Base-by-base conservation (phyloP, 2,797 vertebrate species). In the Helarctos malayanus region DNA sequence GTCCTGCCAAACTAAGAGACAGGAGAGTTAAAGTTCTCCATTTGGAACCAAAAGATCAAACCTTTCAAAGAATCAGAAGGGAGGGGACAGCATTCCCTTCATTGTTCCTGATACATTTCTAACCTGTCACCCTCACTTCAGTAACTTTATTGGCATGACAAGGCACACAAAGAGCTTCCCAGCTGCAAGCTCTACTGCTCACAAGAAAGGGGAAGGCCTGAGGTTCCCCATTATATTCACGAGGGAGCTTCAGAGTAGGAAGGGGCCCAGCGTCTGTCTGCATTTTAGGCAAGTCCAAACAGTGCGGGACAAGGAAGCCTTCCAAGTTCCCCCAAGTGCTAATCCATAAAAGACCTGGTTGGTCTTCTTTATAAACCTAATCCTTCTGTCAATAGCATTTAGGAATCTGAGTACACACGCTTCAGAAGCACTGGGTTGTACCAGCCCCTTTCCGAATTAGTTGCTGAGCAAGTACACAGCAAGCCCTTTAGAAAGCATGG, bases 301-400 rank as follows among this genome's bases (percentile, higher is more conserved):
- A 88, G 63, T 45, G 61, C 71, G 10, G 54, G 57, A 94, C 49
- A 89, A 80, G 87, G 78, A 68, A 91, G 54, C 32, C 49, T 41
- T 38, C 81, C 49, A 78, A 6, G 14, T 73, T 89, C 41, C 56
- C 8, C 23, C 56, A 92, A 35, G 27, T 63, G 73, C 49, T 94
- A 90, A 89, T 84, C 56, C 85, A 73, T 41, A 88, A 75, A 92
- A 91, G 89, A 81, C 45, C 25, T 78, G 21, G 45, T 38, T 90
- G 68, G 68, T 47, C 49, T 90, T 81, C 76, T 95, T 96, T 93
- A 82, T 59, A 75, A 94, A 19, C 75, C 25, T 95, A 97, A 95
- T 96, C 96, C 80, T 78, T 92, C 75, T 82, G 61, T 94, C 89
- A 76, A 76, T 38, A 90, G 89, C 1, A 13, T 63, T 54, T 29